Evolutionary conservation across 2,888 invertebrate genomes (phyloP).

Genomic region (Copidosoma aretas): DNA sequence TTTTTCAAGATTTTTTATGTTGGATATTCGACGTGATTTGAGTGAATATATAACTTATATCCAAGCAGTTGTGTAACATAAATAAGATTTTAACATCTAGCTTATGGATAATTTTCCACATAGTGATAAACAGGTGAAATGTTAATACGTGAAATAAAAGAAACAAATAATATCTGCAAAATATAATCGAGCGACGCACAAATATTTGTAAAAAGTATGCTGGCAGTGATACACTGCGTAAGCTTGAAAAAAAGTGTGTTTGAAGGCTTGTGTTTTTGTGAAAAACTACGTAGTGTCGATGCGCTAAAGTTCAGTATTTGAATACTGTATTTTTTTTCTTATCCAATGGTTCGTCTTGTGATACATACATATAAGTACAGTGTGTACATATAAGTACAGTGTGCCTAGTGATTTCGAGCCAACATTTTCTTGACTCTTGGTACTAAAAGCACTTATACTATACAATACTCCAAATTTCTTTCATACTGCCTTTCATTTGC

Average conservation of each 20-base stretch:
- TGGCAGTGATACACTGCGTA: not conserved
- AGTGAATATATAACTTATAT: not conserved
- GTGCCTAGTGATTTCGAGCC: conserved; percentile 6
- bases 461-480: conserved; percentile 2
- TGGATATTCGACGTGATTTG: not conserved
- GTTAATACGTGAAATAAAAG: not conserved
- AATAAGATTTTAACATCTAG: not conserved
- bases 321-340: not conserved
- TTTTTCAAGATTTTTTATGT: not conserved
- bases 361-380: too few relatives aligned
- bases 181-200: not conserved
- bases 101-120: not conserved
- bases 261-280: conserved; percentile 14
- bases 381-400: too few relatives aligned
- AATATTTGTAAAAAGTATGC: not conserved
- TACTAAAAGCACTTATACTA: not conserved
- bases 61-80: not conserved
- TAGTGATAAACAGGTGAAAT: not conserved
- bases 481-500: not conserved
- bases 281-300: conserved; percentile 25
- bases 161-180: not conserved
- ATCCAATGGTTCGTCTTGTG: not conserved
- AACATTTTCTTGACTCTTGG: not conserved
- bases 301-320: conserved; percentile 4
- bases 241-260: not conserved